These are phyloP conservation scores for Dreissena rostriformis DNA, from an alignment of 1,140 invertebrate species.

Conservation along the genomic window DNA sequence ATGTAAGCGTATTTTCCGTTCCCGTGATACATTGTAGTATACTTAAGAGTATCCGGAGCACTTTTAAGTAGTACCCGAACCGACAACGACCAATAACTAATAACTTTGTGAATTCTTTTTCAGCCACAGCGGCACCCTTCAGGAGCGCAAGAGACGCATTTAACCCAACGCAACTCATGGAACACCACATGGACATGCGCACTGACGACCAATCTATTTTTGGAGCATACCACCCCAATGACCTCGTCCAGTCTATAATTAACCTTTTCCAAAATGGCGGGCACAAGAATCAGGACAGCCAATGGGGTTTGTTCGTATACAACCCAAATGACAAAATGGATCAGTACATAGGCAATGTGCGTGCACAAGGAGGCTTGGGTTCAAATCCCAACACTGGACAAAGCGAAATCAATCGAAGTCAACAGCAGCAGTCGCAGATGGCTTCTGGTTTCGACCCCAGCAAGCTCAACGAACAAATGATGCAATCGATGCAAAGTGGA, in stretches of 20 bases:
- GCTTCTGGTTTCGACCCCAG: conserved; percentile 30
- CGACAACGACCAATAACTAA: too few species aligned
- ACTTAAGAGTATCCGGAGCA: too few species aligned
- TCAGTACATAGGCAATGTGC: conserved; percentile 31
- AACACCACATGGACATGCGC: conserved; percentile 49
- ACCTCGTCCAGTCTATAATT: conserved; percentile 37
- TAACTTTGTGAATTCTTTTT: background rate
- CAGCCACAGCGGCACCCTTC: background rate
- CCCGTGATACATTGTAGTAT: too few species aligned
- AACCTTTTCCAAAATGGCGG: conserved; percentile 46
- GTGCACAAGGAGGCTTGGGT: background rate
- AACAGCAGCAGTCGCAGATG: background rate
- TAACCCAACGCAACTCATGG: conserved; percentile 56
- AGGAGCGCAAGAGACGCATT: conserved; percentile 22
- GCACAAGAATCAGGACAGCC: background rate
- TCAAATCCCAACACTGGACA: background rate
- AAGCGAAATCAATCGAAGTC: background rate
- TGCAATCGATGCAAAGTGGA: background rate
- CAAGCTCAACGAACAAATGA: conserved; percentile 9
- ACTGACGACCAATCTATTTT: conserved; percentile 47
- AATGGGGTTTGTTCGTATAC: conserved; percentile 51
- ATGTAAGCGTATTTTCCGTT: too few species aligned
- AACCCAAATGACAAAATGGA: conserved; percentile 49
- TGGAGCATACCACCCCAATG: conserved; percentile 54
- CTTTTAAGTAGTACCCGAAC: too few species aligned